phyloP scores from a whole-genome alignment of 2,113 vertebrate genomes.

The Phrynocephalus versicolor region DNA sequence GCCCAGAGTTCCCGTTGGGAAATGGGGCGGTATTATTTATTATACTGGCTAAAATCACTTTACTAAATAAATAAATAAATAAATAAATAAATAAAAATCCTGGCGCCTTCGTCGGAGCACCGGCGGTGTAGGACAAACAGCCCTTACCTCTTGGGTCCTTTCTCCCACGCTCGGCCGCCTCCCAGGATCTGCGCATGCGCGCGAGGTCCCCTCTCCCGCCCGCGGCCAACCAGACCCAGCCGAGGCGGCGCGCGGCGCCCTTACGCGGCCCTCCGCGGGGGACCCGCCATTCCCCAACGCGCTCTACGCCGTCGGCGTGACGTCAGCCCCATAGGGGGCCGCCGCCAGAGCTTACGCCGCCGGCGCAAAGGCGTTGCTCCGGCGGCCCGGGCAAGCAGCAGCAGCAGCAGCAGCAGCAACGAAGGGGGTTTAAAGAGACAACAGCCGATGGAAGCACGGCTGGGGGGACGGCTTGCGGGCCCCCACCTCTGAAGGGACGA shows the following conservation, averaged over 20 bases:
- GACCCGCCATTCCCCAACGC: conserved; percentile 49
- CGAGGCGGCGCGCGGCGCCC: not conserved
- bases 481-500: conserved; percentile 36
- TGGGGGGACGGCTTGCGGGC: conserved; percentile 16
- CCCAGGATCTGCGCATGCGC: conserved; percentile 43
- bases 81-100: too few relatives aligned
- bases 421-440: conserved; percentile 44
- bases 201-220: not conserved
- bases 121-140: too few relatives aligned
- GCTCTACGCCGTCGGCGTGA: conserved; percentile 39
- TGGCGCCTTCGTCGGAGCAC: too few relatives aligned
- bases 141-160: not conserved
- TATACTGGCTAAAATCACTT: too few relatives aligned
- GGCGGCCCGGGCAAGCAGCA: conserved; percentile 18
- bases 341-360: conserved; percentile 28
- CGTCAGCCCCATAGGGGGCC: conserved; percentile 20
- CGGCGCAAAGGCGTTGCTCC: conserved; percentile 42
- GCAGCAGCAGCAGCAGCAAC: conserved; percentile 3
- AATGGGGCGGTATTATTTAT: too few relatives aligned
- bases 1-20: too few relatives aligned
- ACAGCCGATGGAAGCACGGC: conserved; percentile 33
- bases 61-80: too few relatives aligned
- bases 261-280: not conserved
- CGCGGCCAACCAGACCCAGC: not conserved
- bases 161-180: not conserved